Evolutionary conservation across 2,113 vertebrate genomes (phyloP).

Genomic region (Embiotoca jacksoni): DNA sequence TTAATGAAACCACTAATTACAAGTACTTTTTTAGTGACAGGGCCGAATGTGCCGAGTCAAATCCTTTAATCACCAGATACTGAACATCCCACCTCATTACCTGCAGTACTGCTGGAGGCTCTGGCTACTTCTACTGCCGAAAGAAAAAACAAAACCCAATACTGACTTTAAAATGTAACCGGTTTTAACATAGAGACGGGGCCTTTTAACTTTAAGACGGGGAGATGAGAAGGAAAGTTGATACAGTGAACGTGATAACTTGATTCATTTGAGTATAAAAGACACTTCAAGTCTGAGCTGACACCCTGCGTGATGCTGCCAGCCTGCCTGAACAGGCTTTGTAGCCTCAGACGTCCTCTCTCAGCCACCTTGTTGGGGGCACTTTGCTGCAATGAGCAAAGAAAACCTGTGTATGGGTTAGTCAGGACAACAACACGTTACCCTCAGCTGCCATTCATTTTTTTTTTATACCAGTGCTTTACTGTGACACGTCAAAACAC

Average conservation of each 20-base stretch:
- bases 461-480: not conserved
- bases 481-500: not conserved
- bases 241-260: slow-evolving; percentile 34
- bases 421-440: not conserved
- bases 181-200: not conserved
- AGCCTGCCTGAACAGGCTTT: slow-evolving; percentile 9
- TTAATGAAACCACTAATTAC: slow-evolving; percentile 21
- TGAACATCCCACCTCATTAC: slow-evolving; percentile 5
- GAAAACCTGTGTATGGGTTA: not conserved
- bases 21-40: not conserved
- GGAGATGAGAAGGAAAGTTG: not conserved
- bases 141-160: not conserved
- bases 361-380: slow-evolving; percentile 4
- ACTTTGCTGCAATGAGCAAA: not conserved
- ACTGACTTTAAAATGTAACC: not conserved
- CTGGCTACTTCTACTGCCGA: not conserved
- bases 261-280: slow-evolving; percentile 37
- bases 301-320: slow-evolving; percentile 12
- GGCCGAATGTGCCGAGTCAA: slow-evolving; percentile 21
- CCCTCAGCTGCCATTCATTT: not conserved
- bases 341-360: slow-evolving; percentile 7
- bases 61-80: slow-evolving; percentile 8
- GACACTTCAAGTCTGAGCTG: slow-evolving; percentile 37
- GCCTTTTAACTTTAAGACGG: not conserved
- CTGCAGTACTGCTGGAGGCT: not conserved